phyloP scores from a whole-genome alignment of 1,140 invertebrate genomes.

The Scaptodrosophila lebanonensis region DNA sequence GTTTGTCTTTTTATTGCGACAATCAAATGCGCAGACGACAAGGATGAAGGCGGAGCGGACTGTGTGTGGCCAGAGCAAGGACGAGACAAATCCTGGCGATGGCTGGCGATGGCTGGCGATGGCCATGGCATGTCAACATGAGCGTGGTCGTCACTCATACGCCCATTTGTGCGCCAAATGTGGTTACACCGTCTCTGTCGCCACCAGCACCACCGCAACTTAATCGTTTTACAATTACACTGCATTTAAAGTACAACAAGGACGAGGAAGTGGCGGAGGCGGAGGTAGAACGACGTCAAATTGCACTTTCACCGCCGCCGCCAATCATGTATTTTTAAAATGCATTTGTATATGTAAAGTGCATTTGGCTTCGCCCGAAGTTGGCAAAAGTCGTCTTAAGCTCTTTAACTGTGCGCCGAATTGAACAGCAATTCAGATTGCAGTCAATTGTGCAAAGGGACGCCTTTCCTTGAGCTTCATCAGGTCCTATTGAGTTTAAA shows the following conservation, averaged over 20 bases:
- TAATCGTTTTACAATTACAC: slow-evolving; percentile 36
- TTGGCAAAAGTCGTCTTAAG: slow-evolving; percentile 13
- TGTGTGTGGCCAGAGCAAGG: slow-evolving; percentile 5
- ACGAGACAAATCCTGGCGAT: slow-evolving; percentile 1
- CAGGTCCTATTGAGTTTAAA: too few species aligned
- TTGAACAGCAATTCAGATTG: slow-evolving; percentile 52
- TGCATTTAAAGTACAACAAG: too few species aligned
- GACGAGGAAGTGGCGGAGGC: too few species aligned
- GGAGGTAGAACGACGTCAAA: slow-evolving; percentile 21
- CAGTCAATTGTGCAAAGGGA: too few species aligned
- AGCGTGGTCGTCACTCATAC: slow-evolving; percentile 28
- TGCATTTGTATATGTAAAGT: slow-evolving; percentile 40
- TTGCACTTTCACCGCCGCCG: slow-evolving; percentile 34
- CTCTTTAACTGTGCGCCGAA: slow-evolving; percentile 24
- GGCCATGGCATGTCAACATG: too few species aligned
- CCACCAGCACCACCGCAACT: slow-evolving; percentile 2
- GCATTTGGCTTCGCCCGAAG: slow-evolving; percentile 32
- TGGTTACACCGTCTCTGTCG: too few species aligned
- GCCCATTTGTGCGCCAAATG: slow-evolving; percentile 3
- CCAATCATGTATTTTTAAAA: slow-evolving; percentile 44
- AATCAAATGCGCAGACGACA: slow-evolving; percentile 25
- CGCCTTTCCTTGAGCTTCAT: too few species aligned
- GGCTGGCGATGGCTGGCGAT: not conserved
- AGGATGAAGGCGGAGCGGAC: not conserved
- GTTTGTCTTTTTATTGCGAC: slow-evolving; percentile 47